phyloP scores from a whole-genome alignment of 2,888 invertebrate genomes.

The Sicus ferrugineus region DNA sequence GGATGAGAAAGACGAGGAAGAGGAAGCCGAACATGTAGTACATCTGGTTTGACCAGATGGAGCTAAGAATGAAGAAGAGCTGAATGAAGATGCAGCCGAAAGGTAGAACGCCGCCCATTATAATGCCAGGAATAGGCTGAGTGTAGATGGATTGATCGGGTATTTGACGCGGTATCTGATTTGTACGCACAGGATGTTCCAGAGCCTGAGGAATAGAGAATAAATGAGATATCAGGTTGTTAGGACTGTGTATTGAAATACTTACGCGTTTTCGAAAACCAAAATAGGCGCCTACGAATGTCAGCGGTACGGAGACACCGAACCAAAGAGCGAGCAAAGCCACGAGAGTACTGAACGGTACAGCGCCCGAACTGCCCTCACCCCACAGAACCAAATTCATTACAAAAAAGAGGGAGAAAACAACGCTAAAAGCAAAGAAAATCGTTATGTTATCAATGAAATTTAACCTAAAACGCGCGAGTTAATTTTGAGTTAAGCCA shows the following conservation, averaged over 20 bases:
- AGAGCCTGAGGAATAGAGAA: slow-evolving; percentile 72
- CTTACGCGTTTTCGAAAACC: slow-evolving; percentile 95
- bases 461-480: too few relatives aligned
- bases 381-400: slow-evolving; percentile 97
- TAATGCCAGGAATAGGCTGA: slow-evolving; percentile 90
- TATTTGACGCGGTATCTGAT: slow-evolving; percentile 98
- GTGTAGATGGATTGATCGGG: slow-evolving; percentile 99
- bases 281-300: slow-evolving; percentile 97
- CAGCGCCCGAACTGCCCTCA: slow-evolving; percentile 93
- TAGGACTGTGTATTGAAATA: slow-evolving; percentile 39
- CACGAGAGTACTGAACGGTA: slow-evolving; percentile 95
- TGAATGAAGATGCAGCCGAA: slow-evolving; percentile 99
- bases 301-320: slow-evolving; percentile 96
- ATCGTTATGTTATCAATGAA: too few relatives aligned
- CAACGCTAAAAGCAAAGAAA: slow-evolving; percentile 72
- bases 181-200: slow-evolving; percentile 97
- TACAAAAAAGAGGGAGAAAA: slow-evolving; percentile 96
- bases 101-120: slow-evolving; percentile 98
- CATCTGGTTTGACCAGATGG: slow-evolving; percentile 96
- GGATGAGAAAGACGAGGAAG: slow-evolving; percentile 95
- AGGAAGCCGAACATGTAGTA: slow-evolving; percentile 99
- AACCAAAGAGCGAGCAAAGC: slow-evolving; percentile 96
- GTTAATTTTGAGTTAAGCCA: background rate
- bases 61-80: slow-evolving; percentile 97
- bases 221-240: background rate